Evolutionary conservation across 2,113 vertebrate species (phyloP), one percentile per base, ranked within the genome.

Genomic region (Fulica atra): DNA sequence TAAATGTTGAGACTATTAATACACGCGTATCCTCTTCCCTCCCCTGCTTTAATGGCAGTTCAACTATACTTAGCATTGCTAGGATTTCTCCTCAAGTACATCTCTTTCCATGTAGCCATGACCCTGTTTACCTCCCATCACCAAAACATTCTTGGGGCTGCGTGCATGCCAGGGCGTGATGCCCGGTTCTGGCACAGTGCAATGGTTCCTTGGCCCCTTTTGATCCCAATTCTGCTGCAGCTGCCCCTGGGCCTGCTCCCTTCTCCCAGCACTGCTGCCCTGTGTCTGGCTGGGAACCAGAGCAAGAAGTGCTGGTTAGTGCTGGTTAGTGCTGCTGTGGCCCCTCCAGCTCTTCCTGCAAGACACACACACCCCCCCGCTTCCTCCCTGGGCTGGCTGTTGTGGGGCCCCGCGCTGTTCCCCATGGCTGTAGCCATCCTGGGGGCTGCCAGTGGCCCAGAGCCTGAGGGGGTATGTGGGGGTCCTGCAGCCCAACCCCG

Each of bases 1-100:
- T 95, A 95, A 96, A 91, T 95, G 93, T 51, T 96, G 91, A 78
- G 53, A 87, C 94, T 97, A 96, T 97, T 97, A 97, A 97, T 97
- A 97, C 71, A 69, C 95, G 60, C 71, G 0, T 80, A 95, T 97
- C 96, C 87, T 89, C 70, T 97, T 97, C 93, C 96, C 64, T 96
- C n/a, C 48, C 17, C 76, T 73, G 60, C 66, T 85, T 95, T 78
- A 29, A 25, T 86, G 74, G 93, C 81, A 92, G 88, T 89, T 94
- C 54, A 88, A 69, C 87, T 93, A 94, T 87, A 95, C 94, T 95
- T 95, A 72, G 94, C 81, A 74, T 92, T 93, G 88, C 80, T 89
- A 36, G 80, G 74, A 93, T 93, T 89, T 90, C 70, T 95, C 59
- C 86, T 87, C 14, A 3, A 73, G 48, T 85, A 81, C 63, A 8